Evolutionary conservation across 2,888 invertebrate species (phyloP), one percentile per base, ranked within the genome.

Genomic region (Macaria notata): DNA sequence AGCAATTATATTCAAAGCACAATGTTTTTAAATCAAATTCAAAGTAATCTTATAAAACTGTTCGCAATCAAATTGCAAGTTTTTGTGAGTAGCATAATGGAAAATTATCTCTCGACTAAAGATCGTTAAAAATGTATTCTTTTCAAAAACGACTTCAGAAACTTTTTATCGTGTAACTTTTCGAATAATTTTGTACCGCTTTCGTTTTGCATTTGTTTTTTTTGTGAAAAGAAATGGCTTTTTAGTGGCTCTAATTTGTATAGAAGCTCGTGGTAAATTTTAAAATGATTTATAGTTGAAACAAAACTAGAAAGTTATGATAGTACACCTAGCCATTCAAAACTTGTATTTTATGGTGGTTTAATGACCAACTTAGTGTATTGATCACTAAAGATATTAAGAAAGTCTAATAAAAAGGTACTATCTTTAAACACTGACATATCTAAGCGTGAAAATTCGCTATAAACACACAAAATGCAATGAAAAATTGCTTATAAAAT

Each of bases 161-260:
- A 63, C 63, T 70, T 66, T 66, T 66, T 64, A 66, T 66, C 61
- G 61, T 57, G 59, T 61, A 70, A 68, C 62, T 69, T 69, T 55
- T 39, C 49, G 47, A 59, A 65, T 65, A 62, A 65, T 66, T 65
- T 54, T 65, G 59, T 64, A 58, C 54, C 49, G 54, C 56, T 59
- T 63, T 61, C 53, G 51, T 56, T 51, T 59, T 44, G 56, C 50
- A 59, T 57, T 63, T 51, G 48, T 57, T 55, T 57, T 62, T 63
- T 59, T 55, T 56, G 49, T n/a, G 31, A 43, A 47, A 44, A 45
- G n/a, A 54, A 52, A 54, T 49, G 36, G 42, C 31, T 45, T n/a
- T 47, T 47, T 6, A 30, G 42, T 30, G 44, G 33, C 8, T 19
- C 46, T 33, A 49, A 9, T 52, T 57, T 53, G 33, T 38, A 38